These are phyloP conservation scores for Temnothorax curvispinosus DNA, from an alignment of 1,140 invertebrate species.

Conservation along the genomic window DNA sequence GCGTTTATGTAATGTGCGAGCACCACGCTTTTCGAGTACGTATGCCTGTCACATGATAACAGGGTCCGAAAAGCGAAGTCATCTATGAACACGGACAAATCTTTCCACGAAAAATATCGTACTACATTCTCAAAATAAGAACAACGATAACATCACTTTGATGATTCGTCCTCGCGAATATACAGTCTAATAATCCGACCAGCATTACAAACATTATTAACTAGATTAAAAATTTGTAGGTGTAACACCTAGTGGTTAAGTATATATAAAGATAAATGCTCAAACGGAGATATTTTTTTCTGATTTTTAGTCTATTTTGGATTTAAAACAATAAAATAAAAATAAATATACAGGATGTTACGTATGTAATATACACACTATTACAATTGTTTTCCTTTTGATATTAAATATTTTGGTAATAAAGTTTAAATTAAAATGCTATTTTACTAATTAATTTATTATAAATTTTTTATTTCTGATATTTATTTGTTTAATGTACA, in stretches of 20 bases:
- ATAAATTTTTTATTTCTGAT: not conserved
- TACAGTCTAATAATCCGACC: not conserved
- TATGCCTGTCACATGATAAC: constrained; percentile 41
- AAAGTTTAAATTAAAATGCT: not conserved
- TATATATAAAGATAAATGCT: constrained; percentile 28
- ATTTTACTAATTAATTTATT: not conserved
- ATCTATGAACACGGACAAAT: constrained; percentile 3
- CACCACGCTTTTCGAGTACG: constrained; percentile 28
- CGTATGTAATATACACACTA: not conserved
- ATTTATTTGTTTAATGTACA: not conserved
- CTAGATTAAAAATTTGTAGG: constrained; percentile 17
- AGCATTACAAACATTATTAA: constrained; percentile 5
- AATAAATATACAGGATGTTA: constrained; percentile 2
- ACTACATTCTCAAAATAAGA: constrained; percentile 50
- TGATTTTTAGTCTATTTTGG: not conserved
- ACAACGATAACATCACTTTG: constrained; percentile 45
- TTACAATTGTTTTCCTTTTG: not conserved
- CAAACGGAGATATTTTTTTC: not conserved
- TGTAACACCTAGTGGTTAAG: not conserved
- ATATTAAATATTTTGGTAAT: not conserved
- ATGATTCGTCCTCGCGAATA: constrained; percentile 21
- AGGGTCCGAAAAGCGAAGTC: constrained; percentile 41
- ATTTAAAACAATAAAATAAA: constrained; percentile 6
- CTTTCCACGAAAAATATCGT: constrained; percentile 38
- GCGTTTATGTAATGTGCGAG: constrained; percentile 2